Conservation (phyloP, 2,888 invertebrate species). For the Agrochola lychnidis region DNA sequence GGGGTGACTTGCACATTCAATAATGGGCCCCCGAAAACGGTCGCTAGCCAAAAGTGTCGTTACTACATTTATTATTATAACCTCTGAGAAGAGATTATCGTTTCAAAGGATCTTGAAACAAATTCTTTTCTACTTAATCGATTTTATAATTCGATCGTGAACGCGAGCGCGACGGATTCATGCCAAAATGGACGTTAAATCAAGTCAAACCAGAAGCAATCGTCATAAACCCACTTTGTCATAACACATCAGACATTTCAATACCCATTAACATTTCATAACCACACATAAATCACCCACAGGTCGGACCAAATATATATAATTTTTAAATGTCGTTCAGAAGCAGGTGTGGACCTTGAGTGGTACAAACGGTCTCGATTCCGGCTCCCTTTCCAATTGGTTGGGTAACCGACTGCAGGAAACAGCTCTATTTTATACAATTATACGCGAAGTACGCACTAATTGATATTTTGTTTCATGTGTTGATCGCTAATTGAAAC, state of each 20-base stretch:
- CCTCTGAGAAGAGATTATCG: neutral
- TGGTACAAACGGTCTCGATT: constrained; percentile 76
- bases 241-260: constrained; percentile 41
- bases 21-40: no score
- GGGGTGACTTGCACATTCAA: no score
- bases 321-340: constrained; percentile 77
- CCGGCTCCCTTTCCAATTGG: constrained; percentile 87
- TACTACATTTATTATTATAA: neutral
- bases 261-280: constrained; percentile 58
- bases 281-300: constrained; percentile 67
- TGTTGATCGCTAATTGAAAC: constrained; percentile 34
- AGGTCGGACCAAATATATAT: constrained; percentile 67
- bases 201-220: constrained; percentile 14
- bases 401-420: constrained; percentile 76
- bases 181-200: neutral
- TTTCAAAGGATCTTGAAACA: no score
- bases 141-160: neutral
- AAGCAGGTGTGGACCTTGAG: constrained; percentile 83
- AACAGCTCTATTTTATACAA: constrained; percentile 76
- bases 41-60: no score
- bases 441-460: constrained; percentile 70
- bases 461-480: constrained; percentile 63
- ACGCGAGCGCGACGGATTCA: neutral
- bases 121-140: neutral
- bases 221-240: constrained; percentile 28